Conservation (phyloP, 2,888 invertebrate species). For the Sclerodermus sp. region DNA sequence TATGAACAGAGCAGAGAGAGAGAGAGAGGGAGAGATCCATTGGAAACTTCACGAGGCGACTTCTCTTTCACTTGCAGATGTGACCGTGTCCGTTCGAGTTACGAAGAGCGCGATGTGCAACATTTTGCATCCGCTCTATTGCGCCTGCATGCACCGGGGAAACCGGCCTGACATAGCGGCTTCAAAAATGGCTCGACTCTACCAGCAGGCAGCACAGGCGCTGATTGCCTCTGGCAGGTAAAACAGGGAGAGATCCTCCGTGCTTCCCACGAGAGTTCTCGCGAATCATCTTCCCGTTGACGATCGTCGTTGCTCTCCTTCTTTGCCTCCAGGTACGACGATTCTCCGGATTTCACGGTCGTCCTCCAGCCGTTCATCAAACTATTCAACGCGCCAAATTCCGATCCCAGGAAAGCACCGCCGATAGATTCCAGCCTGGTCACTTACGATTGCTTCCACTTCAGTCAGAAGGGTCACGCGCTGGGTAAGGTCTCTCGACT, state of each 20-base stretch:
- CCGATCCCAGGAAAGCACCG: slow-evolving; percentile 56
- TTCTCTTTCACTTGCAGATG: slow-evolving; percentile 60
- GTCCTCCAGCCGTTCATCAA: slow-evolving; percentile 74
- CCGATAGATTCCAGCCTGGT: slow-evolving; percentile 70
- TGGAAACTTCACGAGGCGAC: no score
- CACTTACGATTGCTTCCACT: slow-evolving; percentile 78
- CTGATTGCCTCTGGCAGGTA: slow-evolving; percentile 61
- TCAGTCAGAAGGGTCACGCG: slow-evolving; percentile 79
- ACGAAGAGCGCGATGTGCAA: slow-evolving; percentile 67
- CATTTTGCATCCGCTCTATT: slow-evolving; percentile 73
- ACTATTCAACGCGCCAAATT: slow-evolving; percentile 66
- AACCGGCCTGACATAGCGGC: slow-evolving; percentile 62
- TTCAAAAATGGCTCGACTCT: slow-evolving; percentile 66
- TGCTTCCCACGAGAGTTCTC: no score
- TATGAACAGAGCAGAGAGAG: no score
- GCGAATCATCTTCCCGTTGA: no score
- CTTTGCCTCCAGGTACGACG: slow-evolving; percentile 66
- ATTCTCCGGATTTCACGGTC: slow-evolving; percentile 70
- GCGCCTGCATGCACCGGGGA: slow-evolving; percentile 71
- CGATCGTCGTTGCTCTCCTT: no score
- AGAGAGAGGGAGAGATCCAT: no score
- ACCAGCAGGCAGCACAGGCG: slow-evolving; percentile 68
- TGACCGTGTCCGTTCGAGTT: slow-evolving; percentile 71
- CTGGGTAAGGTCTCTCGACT: slow-evolving; percentile 60
- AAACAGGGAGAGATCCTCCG: not conserved